Conservation (phyloP, 2,113 vertebrate species). For the Pyrgilauda ruficollis region DNA sequence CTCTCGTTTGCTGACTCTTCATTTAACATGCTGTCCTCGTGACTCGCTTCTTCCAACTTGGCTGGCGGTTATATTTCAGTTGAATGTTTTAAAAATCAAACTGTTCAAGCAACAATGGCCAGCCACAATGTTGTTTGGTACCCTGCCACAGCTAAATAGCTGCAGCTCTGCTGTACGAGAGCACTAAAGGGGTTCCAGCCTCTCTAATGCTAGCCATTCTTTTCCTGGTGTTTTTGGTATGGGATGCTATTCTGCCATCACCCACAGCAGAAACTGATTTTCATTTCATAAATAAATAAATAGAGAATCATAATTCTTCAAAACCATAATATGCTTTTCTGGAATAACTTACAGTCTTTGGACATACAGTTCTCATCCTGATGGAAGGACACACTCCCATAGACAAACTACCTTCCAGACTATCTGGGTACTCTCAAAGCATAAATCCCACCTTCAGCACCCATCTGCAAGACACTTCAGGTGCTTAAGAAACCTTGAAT, state of each 20-base stretch:
- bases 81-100: constrained; percentile 67
- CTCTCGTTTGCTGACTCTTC: constrained; percentile 20
- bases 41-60: constrained; percentile 9
- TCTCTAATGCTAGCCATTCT: constrained; percentile 40
- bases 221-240: constrained; percentile 21
- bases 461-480: neutral
- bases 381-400: neutral
- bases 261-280: constrained; percentile 43
- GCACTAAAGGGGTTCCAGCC: constrained; percentile 19
- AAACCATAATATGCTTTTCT: neutral
- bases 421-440: neutral
- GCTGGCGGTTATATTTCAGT: neutral
- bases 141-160: constrained; percentile 50
- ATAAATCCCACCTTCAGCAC: neutral
- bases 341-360: neutral
- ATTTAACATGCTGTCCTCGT: neutral
- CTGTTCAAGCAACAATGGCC: constrained; percentile 61
- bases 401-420: neutral
- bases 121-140: constrained; percentile 56
- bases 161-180: constrained; percentile 24
- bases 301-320: constrained; percentile 14
- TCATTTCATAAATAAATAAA: constrained; percentile 41
- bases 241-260: constrained; percentile 10
- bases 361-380: neutral
- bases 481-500: neutral